Base-by-base conservation (phyloP, 2,797 vertebrate species). In the Huso huso region DNA sequence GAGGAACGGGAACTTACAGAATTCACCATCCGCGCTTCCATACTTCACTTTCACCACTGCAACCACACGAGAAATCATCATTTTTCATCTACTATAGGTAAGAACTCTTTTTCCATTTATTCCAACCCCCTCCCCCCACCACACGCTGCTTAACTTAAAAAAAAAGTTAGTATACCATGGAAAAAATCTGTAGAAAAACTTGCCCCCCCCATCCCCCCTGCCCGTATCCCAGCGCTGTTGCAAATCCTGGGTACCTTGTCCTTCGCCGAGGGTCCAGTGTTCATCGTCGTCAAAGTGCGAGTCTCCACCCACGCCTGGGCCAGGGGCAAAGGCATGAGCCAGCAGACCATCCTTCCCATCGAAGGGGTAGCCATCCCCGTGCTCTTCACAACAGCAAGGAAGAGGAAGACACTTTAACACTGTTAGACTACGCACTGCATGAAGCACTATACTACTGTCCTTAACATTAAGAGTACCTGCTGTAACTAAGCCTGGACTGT, bases 261-360 rank as follows among this genome's bases (percentile, higher is more conserved):
- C 97, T 10, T 99, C 97, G 75, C 97, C 97, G 67, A 99, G 84
- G 1, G 96, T 97, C 97, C 97, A 99, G 72, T 96, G 90, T 71
- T 99, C 97, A 73, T 99, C 97, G 53, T 99, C 97, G 51, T 99
- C 97, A 76, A 99, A 99, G 75, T 99, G 97, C 51, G 97, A 98
- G 79, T 99, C 97, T 61, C 97, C 97, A n/a, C 97, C 97, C 63
- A 97, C 93, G 6, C 95, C 95, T 57, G 92, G 82, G 64, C 95
- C 95, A 0, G 97, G 97, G 61, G 96, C 96, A 10, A 99, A 99
- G 23, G 97, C 97, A 0, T 99, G 97, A 79, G 97, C 97, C 84
- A 99, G 82, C 52, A 99, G 95, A 13, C 97, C 97, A 0, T 99
- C 97, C 73, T 99, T 99, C 58, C 97, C 97, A 69, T 99, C 97